These are phyloP conservation scores for Leptodactylus fuscus DNA, from an alignment of 2,113 vertebrate genomes.

Conservation along the genomic window DNA sequence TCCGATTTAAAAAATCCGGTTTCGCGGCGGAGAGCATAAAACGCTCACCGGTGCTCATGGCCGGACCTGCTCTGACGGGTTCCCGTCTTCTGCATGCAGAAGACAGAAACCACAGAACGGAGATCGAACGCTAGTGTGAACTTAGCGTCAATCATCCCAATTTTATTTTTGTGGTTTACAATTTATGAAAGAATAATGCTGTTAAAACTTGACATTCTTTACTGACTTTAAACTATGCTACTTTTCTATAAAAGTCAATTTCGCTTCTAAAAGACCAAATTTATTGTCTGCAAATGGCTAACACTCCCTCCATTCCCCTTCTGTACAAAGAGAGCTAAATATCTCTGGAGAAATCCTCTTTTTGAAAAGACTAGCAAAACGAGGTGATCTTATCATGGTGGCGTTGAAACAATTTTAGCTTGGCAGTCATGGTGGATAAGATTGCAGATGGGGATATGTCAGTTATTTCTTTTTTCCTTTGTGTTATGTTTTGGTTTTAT, in stretches of 20 bases:
- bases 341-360: constrained; percentile 56
- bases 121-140: too few relatives aligned
- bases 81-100: too few relatives aligned
- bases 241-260: constrained; percentile 42
- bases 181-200: not conserved
- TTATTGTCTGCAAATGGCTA: constrained; percentile 42
- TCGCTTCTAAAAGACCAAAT: constrained; percentile 37
- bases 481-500: constrained; percentile 55
- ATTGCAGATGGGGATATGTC: constrained; percentile 56
- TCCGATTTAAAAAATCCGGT: too few relatives aligned
- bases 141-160: not conserved
- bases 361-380: constrained; percentile 56
- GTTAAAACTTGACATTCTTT: constrained; percentile 16
- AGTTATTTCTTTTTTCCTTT: constrained; percentile 54
- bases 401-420: constrained; percentile 59
- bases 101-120: too few relatives aligned
- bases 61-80: too few relatives aligned
- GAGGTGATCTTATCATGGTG: constrained; percentile 56
- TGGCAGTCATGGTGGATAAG: constrained; percentile 55
- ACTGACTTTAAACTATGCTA: constrained; percentile 8
- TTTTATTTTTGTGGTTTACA: not conserved
- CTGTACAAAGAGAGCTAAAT: constrained; percentile 22
- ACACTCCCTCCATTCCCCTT: constrained; percentile 47
- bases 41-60: too few relatives aligned
- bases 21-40: too few relatives aligned